Evolutionary conservation across 2,888 invertebrate species (phyloP), one percentile per base, ranked within the genome.

Genomic region (Halictus ligatus): DNA sequence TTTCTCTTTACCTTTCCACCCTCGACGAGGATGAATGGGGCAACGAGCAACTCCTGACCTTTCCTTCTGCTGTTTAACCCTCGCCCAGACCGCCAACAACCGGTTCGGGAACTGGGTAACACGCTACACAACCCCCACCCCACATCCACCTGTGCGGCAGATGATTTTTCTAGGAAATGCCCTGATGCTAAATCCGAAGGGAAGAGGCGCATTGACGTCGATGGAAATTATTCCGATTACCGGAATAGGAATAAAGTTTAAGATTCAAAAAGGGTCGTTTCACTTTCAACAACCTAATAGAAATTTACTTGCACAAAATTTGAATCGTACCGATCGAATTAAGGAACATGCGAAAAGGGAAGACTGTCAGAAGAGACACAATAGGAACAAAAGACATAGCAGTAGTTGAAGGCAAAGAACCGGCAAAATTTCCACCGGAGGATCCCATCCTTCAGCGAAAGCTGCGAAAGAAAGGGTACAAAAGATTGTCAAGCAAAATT

Each of bases 61-160:
- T 50, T 58, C 74, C 60, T 69, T 78, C 78, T 60, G 78, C 78
- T 78, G 29, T 78, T 84, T 83, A 78, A 83, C 83, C 78, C 69
- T 48, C 43, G 72, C 48, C 40, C 54, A 72, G 48, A 35, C 29
- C 7, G n/a, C 10, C 12, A 48, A 43, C 64, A 46, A 54, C 6
- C 40, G 18, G 21, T 12, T 13, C 60, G n/a, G 35, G n/a, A 82
- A 73, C 43, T 29, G 43, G 72, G 71, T 25, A 46, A 58, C n/a
- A 64, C 64, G 69, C 21, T 69, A 7, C 3, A n/a, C n/a, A n/a
- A n/a, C n/a, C n/a, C n/a, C n/a, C n/a, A 40, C 21, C 10, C 21
- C 29, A 8, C 25, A 1, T 2, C 48, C 43, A 21, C 54, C n/a
- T 10, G 29, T 7, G 8, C 0, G 40, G 69, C 35, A 8, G 69